Evolutionary conservation across 2,888 invertebrate species (phyloP), one percentile per base, ranked within the genome.

Genomic region (Epicampocera succincta): DNA sequence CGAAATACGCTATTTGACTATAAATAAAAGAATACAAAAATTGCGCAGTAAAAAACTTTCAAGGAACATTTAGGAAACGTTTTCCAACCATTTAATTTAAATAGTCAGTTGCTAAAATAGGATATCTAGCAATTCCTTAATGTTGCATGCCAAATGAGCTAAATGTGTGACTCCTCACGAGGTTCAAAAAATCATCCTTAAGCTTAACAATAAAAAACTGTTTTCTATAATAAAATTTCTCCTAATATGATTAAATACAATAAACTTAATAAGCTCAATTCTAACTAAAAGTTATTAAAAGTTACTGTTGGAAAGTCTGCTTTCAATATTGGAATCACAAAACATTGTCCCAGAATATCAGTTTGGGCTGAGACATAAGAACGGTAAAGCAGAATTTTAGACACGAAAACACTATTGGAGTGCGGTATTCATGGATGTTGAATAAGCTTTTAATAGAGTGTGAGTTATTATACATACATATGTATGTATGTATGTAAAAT

Each of bases 301-400:
- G 6, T 29, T 29, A 29, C 29, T 29, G 29, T 6, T 29, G 29
- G 29, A 29, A n/a, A 21, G 60, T 8, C 1, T 42, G 21, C 12
- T 19, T n/a, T 42, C 21, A 60, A 21, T 60, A 12, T 42, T 60
- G 13, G 60, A 60, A 13, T 13, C 21, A 21, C 42, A n/a, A 42
- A 40, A 60, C 8, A 42, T 42, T n/a, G 21, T 60, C 1, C 42
- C 60, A n/a, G 60, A 40, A 21, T 42, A 60, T 42, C 42, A 60
- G 60, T 42, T 60, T 12, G 60, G 42, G 5, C 42, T 42, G 4
- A 60, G 60, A 21, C 60, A 60, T 19, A 60, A 60, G 21, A 13
- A 60, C 42, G 60, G 40, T 3, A 60, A 40, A 60, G 21, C 60
- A 25, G 60, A 60, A 42, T 42, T 42, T 17, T 40, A 19, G 5